Conservation (phyloP, 2,888 invertebrate genomes). For the Megalurothrips usitatus region DNA sequence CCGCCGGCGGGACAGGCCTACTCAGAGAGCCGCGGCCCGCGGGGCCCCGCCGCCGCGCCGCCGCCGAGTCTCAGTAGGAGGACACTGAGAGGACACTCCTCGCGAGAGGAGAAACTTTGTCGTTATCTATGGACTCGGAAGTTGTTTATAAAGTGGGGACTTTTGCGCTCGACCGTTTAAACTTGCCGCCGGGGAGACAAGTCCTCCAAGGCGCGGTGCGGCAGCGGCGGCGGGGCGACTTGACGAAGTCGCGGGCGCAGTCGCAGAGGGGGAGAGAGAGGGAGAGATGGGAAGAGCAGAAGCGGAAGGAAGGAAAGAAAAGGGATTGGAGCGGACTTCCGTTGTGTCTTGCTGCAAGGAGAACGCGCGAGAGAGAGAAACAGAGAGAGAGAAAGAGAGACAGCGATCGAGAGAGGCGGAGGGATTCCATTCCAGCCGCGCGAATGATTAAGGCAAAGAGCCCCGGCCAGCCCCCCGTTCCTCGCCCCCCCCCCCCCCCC, state of each 20-base stretch:
- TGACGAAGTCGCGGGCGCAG: neutral
- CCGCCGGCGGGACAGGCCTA: neutral
- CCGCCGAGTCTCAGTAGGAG: neutral
- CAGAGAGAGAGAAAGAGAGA: neutral
- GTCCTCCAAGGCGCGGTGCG: neutral
- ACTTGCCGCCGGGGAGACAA: neutral
- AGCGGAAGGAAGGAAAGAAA: neutral
- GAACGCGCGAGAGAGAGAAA: neutral
- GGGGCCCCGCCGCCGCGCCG: neutral
- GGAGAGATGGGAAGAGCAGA: neutral
- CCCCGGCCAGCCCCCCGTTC: neutral
- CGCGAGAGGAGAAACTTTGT: neutral
- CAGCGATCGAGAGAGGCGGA: neutral
- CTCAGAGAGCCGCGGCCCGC: too few species aligned
- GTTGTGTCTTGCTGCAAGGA: neutral
- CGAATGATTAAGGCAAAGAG: neutral
- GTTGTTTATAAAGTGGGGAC: slow-evolving; percentile 20
- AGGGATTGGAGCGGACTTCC: neutral
- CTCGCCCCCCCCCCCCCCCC: neutral
- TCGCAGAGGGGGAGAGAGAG: neutral
- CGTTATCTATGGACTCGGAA: slow-evolving; percentile 24
- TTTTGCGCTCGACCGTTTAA: neutral
- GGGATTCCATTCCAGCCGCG: neutral
- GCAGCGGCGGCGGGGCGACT: neutral
- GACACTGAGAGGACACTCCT: neutral